These are phyloP conservation scores for cattle (Bos taurus) DNA, from an alignment of 2,113 vertebrate genomes.

Conservation along the genomic window DNA sequence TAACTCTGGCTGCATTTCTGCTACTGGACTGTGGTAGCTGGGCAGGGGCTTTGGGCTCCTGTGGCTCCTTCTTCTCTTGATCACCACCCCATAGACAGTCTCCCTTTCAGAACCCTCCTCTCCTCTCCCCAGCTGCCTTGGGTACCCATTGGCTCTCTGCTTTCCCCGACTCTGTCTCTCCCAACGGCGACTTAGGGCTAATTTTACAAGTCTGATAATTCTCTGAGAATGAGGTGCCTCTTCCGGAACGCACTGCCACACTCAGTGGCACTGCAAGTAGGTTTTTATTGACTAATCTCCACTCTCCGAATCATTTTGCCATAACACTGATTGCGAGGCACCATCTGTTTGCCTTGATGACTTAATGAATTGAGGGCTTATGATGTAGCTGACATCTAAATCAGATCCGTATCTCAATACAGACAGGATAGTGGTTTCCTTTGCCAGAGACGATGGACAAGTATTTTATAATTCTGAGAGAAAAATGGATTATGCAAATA, in stretches of 20 bases:
- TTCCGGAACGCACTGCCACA: background rate
- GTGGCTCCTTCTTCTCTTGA: background rate
- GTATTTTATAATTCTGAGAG: conserved; percentile 16
- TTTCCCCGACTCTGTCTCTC: background rate
- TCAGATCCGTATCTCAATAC: background rate
- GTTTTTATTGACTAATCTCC: conserved; percentile 34
- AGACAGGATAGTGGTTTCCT: conserved; percentile 30
- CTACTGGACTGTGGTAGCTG: background rate
- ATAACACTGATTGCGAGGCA: background rate
- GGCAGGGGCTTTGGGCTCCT: background rate
- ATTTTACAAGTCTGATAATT: background rate
- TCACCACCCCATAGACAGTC: background rate
- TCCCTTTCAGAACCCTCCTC: background rate
- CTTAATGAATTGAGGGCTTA: conserved; percentile 52
- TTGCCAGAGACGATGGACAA: conserved; percentile 5
- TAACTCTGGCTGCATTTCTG: fast-evolving
- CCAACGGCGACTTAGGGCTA: background rate
- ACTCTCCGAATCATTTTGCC: background rate
- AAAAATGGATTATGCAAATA: conserved; percentile 45
- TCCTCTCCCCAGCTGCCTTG: background rate
- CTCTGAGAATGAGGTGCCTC: background rate
- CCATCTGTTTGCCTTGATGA: conserved; percentile 48
- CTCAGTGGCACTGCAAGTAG: background rate
- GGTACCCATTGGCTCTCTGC: background rate
- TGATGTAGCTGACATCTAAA: conserved; percentile 24